A percentile compares a stretch with the other conserved stretches of the same genome.
Conservation (phyloP, 2,113 vertebrate genomes). For the Lepus americanus region DNA sequence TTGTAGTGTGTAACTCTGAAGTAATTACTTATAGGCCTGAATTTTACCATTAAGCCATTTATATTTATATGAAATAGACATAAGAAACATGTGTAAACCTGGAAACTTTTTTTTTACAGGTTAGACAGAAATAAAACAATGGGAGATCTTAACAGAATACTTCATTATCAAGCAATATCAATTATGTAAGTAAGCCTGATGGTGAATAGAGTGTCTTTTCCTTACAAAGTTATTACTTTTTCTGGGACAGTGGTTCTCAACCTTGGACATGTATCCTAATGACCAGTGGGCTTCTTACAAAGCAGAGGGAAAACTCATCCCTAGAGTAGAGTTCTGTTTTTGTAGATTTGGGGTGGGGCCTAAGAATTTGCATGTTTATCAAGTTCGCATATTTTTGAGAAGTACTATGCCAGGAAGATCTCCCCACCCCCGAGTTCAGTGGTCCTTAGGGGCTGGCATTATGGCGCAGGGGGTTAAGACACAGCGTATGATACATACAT, state of each 20-base stretch:
- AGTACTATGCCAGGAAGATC: neutral
- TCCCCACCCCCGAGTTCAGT: neutral
- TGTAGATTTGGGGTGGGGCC: neutral
- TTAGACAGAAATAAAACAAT: conserved; percentile 66
- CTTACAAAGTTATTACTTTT: conserved; percentile 59
- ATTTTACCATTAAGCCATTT: conserved; percentile 58
- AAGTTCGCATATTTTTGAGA: conserved; percentile 53
- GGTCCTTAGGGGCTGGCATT: neutral
- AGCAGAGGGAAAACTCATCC: conserved; percentile 54
- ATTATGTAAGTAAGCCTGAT: conserved; percentile 61
- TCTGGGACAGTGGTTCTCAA: conserved; percentile 58
- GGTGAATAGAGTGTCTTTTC: conserved; percentile 70
- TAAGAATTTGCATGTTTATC: conserved; percentile 58
- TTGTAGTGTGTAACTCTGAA: neutral
- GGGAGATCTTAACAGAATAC: conserved; percentile 56
- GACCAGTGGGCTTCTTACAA: conserved; percentile 52
- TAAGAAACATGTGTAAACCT: neutral
- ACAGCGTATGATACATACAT: too few species aligned
- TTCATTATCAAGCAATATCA: conserved; percentile 68
- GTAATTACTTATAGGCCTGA: conserved; percentile 30
- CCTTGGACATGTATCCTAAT: conserved; percentile 49
- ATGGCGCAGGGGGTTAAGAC: too few species aligned
- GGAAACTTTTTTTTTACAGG: conserved; percentile 43
- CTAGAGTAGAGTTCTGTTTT: conserved; percentile 36
- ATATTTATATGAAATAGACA: conserved; percentile 34